These are phyloP conservation scores for Entomobrya proxima DNA, from an alignment of 2,888 invertebrate genomes.

Conservation along the genomic window DNA sequence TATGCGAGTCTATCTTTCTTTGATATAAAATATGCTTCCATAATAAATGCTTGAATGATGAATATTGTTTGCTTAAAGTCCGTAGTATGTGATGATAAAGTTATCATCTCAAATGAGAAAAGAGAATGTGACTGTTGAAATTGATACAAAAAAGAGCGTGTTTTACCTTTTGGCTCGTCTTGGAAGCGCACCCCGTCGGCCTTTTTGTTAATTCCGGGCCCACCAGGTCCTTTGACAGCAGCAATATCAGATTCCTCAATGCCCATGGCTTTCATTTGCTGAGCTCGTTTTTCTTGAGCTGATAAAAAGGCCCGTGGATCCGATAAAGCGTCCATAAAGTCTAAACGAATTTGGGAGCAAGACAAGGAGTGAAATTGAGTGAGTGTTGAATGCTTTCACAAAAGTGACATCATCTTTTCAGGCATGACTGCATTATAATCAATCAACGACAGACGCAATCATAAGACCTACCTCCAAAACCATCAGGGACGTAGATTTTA, in stretches of 20 bases:
- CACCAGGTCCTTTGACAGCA: constrained; percentile 75
- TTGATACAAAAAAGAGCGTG: too few relatives aligned
- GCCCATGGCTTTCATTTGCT: constrained; percentile 98
- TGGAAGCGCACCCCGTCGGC: constrained; percentile 74
- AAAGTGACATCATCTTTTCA: not conserved
- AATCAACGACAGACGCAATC: not conserved
- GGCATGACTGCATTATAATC: not conserved
- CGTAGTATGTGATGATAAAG: too few relatives aligned
- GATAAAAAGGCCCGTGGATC: constrained; percentile 98
- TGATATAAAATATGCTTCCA: too few relatives aligned
- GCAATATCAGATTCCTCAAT: constrained; percentile 86
- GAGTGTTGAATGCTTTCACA: not conserved
- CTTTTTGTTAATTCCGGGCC: constrained; percentile 66
- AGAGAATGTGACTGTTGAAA: too few relatives aligned
- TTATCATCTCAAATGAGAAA: too few relatives aligned
- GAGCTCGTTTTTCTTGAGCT: constrained; percentile 92
- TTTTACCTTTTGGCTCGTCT: constrained; percentile 74
- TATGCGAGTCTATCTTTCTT: too few relatives aligned
- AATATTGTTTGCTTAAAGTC: too few relatives aligned
- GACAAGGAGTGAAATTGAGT: not conserved
- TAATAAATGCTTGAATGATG: too few relatives aligned
- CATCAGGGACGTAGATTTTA: constrained; percentile 99
- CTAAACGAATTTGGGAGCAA: constrained; percentile 78
- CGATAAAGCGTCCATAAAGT: constrained; percentile 98
- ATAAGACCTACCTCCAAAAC: constrained; percentile 88